phyloP scores from a whole-genome alignment of 2,113 vertebrate species.

The Coreoperca whiteheadi region DNA sequence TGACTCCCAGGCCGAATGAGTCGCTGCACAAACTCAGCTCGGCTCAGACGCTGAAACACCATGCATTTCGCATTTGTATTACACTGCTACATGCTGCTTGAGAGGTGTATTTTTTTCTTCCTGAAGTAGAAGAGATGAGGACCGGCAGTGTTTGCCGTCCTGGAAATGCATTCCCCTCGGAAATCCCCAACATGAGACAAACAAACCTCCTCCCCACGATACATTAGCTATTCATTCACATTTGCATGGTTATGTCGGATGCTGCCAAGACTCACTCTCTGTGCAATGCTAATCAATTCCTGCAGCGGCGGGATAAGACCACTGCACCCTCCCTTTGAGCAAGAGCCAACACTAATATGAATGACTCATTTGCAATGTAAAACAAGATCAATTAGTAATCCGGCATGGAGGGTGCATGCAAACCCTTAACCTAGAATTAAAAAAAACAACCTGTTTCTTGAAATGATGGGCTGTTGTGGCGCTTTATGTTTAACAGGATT shows the following conservation, averaged over 20 bases:
- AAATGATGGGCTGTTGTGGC: slow-evolving; percentile 42
- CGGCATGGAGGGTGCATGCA: slow-evolving; percentile 59
- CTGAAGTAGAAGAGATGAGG: slow-evolving; percentile 35
- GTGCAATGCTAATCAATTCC: slow-evolving; percentile 83
- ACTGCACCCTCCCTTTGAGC: slow-evolving; percentile 71
- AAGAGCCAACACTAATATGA: slow-evolving; percentile 80
- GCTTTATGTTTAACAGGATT: slow-evolving; percentile 65
- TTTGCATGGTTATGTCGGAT: slow-evolving; percentile 66
- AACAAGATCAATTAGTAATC: slow-evolving; percentile 84
- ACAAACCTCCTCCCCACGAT: slow-evolving; percentile 70
- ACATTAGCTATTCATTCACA: slow-evolving; percentile 81
- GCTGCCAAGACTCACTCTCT: slow-evolving; percentile 76
- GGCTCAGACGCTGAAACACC: slow-evolving; percentile 29
- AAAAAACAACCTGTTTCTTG: slow-evolving; percentile 44
- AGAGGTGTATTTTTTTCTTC: slow-evolving; percentile 46
- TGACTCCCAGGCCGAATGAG: not conserved
- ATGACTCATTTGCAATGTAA: slow-evolving; percentile 85
- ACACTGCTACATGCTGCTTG: slow-evolving; percentile 29
- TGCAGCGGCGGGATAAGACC: slow-evolving; percentile 81
- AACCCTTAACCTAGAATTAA: slow-evolving; percentile 61
- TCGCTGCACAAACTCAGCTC: slow-evolving; percentile 17
- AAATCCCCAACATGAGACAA: slow-evolving; percentile 72
- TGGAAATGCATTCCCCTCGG: slow-evolving; percentile 60
- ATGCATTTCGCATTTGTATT: slow-evolving; percentile 34
- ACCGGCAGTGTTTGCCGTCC: slow-evolving; percentile 47